Conservation (phyloP, 1,140 invertebrate genomes). For the Condylostylus longicornis region DNA sequence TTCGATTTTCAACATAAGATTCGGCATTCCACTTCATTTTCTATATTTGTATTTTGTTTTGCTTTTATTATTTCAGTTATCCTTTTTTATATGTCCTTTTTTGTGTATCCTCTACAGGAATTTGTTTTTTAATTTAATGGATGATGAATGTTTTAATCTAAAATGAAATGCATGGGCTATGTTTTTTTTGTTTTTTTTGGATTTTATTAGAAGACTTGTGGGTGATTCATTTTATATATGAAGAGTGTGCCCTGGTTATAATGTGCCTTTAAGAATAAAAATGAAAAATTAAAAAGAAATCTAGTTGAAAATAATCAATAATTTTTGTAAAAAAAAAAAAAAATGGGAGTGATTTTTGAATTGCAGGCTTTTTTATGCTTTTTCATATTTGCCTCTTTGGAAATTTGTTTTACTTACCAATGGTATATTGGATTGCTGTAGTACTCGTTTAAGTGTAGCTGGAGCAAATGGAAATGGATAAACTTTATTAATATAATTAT, state of each 20-base stretch:
- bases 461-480: slow-evolving; percentile 19
- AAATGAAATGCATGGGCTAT: too few species aligned
- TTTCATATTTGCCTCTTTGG: too few species aligned
- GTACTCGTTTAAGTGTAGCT: slow-evolving; percentile 23
- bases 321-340: too few species aligned
- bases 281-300: too few species aligned
- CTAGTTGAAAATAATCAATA: too few species aligned
- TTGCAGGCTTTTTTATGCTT: neutral
- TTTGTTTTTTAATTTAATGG: too few species aligned
- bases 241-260: neutral
- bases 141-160: too few species aligned
- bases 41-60: slow-evolving; percentile 3
- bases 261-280: too few species aligned
- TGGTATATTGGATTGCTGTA: slow-evolving; percentile 26
- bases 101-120: neutral
- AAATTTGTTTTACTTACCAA: slow-evolving; percentile 21
- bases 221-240: neutral
- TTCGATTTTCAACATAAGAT: slow-evolving; percentile 27
- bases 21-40: slow-evolving; percentile 11
- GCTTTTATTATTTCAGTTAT: slow-evolving; percentile 2
- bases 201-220: neutral
- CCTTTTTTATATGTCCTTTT: slow-evolving; percentile 1
- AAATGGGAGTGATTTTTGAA: too few species aligned
- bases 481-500: slow-evolving; percentile 18
- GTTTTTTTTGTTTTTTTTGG: neutral